Evolutionary conservation across 1,140 invertebrate genomes (phyloP).

Genomic region (Drosophila nigromelanica): DNA sequence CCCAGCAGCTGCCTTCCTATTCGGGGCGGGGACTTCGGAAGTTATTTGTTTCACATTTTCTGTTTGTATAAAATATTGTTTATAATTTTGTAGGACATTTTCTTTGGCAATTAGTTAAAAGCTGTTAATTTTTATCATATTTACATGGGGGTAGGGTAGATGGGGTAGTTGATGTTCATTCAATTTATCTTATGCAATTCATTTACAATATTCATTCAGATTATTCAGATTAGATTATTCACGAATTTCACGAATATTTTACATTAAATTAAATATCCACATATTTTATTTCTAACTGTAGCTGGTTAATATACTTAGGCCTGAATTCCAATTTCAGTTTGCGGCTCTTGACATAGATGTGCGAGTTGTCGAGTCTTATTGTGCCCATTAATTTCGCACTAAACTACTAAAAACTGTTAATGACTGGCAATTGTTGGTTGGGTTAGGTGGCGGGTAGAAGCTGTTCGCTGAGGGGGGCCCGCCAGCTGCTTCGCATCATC

Average conservation of each 20-base stretch:
- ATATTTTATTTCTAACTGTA: neutral
- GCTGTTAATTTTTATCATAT: slow-evolving; percentile 13
- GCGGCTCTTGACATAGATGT: slow-evolving; percentile 62
- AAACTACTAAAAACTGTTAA: slow-evolving; percentile 77
- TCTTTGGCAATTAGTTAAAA: slow-evolving; percentile 58
- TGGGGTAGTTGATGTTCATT: too few species aligned
- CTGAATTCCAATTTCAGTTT: slow-evolving; percentile 20
- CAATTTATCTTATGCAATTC: too few species aligned
- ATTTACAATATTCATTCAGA: too few species aligned
- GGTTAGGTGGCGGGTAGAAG: neutral
- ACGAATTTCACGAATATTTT: too few species aligned
- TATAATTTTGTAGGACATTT: slow-evolving; percentile 62
- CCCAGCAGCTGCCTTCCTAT: slow-evolving; percentile 24
- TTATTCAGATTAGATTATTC: too few species aligned
- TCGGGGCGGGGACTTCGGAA: neutral
- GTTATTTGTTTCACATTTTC: slow-evolving; percentile 15
- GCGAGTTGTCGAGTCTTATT: slow-evolving; percentile 53
- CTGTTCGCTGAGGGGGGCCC: slow-evolving; percentile 9
- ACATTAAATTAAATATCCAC: too few species aligned
- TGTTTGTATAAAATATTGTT: slow-evolving; percentile 29
- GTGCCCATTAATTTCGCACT: slow-evolving; percentile 72
- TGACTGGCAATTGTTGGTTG: slow-evolving; percentile 39
- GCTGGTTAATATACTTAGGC: slow-evolving; percentile 2
- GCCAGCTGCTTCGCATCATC: slow-evolving; percentile 36
- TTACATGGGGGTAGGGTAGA: too few species aligned